Base-by-base conservation (phyloP, 2,113 vertebrate species). In the Seriola quinqueradiata region DNA sequence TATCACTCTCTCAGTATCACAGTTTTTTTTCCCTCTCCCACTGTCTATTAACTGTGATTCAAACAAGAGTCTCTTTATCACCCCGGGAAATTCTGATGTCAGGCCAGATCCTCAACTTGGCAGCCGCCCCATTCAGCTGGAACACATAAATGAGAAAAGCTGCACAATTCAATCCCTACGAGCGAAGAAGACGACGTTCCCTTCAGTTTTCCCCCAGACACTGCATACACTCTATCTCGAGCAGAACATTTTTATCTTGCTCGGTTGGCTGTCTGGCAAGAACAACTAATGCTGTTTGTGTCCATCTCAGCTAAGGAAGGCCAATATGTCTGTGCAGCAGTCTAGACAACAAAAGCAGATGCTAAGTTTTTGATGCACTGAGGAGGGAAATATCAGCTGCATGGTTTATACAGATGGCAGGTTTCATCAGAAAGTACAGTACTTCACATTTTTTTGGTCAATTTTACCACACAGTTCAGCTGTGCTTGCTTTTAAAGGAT, bases 31-130 rank as follows among this genome's bases (percentile, higher is more conserved):
- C 8, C 38, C 52, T 79, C 66, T 63, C 81, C 71, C 58, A 52
- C 72, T 76, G 79, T 82, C 86, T 87, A 66, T 85, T 82, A 79
- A 74, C 79, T 86, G 78, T 78, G 82, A 90, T 75, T 84, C 55
- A 84, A 90, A 93, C 93, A 93, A 92, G 84, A 89, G 75, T 73
- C 84, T 89, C 91, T 93, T 93, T 93, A 92, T 94, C 87, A 83
- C 63, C 72, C 46, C 44, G 85, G 81, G 90, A 93, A 90, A 92
- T 87, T 89, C 90, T 93, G 91, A 93, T 85, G 90, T 87, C 89
- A 88, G 70, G 82, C 88, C 92, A 93, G 90, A 90, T 92, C 82
- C 79, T 57, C 58, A 80, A 82, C 82, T 90, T 93, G 92, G 91
- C 94, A 87, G 83, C 59, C 17, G 8, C 54, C 85, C 75, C 65